These are phyloP conservation scores for Lacanobia oleracea DNA, from an alignment of 2,888 invertebrate genomes.

Conservation along the genomic window DNA sequence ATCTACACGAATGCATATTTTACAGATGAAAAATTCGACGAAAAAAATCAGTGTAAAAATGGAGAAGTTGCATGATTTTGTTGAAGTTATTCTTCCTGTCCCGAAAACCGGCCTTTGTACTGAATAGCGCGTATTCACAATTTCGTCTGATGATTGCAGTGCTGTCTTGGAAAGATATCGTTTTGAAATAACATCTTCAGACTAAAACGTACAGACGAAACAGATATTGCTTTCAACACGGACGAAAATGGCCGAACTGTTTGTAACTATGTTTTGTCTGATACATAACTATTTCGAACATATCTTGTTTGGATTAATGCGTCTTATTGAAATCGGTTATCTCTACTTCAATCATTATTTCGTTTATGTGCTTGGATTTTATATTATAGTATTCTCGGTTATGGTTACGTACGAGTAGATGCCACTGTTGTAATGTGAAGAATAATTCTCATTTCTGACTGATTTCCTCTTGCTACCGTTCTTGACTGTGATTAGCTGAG, in stretches of 20 bases:
- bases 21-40: too few species aligned
- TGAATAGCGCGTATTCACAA: neutral
- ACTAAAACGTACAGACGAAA: neutral
- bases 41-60: too few species aligned
- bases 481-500: too few species aligned
- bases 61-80: too few species aligned
- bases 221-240: neutral
- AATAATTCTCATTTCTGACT: too few species aligned
- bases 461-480: too few species aligned
- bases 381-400: neutral
- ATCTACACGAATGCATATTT: too few species aligned
- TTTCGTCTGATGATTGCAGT: neutral
- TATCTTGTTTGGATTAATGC: conserved; percentile 7
- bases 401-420: neutral
- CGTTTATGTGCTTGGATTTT: neutral
- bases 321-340: neutral
- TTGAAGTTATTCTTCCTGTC: neutral
- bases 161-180: neutral
- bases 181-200: neutral
- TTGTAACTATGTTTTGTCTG: conserved; percentile 15
- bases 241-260: neutral
- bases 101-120: neutral
- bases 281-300: neutral
- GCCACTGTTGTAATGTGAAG: neutral
- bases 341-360: neutral